phyloP scores from a whole-genome alignment of 2,113 vertebrate genomes.

The Crocuta crocuta region DNA sequence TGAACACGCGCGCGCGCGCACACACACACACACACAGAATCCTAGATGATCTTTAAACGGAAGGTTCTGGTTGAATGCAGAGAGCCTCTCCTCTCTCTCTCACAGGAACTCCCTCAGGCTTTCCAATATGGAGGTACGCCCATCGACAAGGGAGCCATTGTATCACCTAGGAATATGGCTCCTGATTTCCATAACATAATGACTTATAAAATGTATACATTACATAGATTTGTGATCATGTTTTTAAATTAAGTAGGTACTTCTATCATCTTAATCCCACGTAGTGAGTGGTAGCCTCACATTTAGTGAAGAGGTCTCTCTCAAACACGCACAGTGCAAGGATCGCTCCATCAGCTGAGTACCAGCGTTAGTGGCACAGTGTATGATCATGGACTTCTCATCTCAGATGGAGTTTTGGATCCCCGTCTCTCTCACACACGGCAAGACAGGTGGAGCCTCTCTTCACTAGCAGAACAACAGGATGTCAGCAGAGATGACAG shows the following conservation, averaged over 20 bases:
- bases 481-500: background rate
- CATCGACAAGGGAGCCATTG: background rate
- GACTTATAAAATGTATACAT: too few species aligned
- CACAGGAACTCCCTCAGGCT: background rate
- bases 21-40: conserved; percentile 45
- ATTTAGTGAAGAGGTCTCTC: background rate
- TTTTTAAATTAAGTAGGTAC: background rate
- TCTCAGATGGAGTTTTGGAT: background rate
- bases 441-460: background rate
- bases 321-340: background rate
- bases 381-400: background rate
- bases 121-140: background rate
- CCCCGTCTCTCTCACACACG: background rate
- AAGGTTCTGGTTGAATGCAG: conserved; percentile 50
- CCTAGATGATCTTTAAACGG: conserved; percentile 61
- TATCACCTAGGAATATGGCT: background rate
- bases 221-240: background rate
- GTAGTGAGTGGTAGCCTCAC: background rate
- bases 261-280: background rate
- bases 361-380: too few species aligned
- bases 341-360: background rate
- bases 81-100: background rate
- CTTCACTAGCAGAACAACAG: background rate
- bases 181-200: background rate
- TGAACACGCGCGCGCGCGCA: conserved; percentile 13